Percentiles rank a stretch among this genome's conserved stretches.
Evolutionary conservation across 2,888 invertebrate genomes (phyloP).

Genomic region (Euplexia lucipara): DNA sequence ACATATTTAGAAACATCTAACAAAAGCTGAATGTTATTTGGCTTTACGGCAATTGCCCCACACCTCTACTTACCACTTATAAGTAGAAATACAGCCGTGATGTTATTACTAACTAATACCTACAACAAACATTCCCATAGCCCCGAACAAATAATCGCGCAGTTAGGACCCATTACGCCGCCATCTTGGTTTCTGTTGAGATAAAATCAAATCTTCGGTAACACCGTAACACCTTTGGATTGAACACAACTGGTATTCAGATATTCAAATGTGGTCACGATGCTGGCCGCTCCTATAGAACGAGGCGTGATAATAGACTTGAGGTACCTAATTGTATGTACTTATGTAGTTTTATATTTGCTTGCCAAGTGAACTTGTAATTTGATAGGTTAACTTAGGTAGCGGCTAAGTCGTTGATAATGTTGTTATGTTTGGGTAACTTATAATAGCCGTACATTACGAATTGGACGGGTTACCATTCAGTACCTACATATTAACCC

Average conservation of each 20-base stretch:
- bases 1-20: too few relatives aligned
- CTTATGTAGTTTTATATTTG: conserved; percentile 23
- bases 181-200: conserved; percentile 58
- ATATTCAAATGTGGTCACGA: conserved; percentile 69
- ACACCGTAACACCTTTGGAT: conserved; percentile 55
- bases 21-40: too few relatives aligned
- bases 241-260: conserved; percentile 56
- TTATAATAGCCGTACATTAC: too few relatives aligned
- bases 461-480: too few relatives aligned
- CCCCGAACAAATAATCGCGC: conserved; percentile 49
- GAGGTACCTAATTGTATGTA: conserved; percentile 26
- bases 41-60: too few relatives aligned
- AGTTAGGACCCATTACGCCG: conserved; percentile 55
- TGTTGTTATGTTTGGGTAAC: too few relatives aligned
- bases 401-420: too few relatives aligned
- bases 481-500: too few relatives aligned
- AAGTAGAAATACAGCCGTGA: background rate
- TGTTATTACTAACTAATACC: conserved; percentile 10
- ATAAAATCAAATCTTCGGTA: conserved; percentile 58
- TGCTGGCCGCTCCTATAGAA: conserved; percentile 39
- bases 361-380: conserved; percentile 6
- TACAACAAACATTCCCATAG: conserved; percentile 50
- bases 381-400: conserved; percentile 10
- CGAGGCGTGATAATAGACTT: conserved; percentile 63
- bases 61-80: background rate